phyloP scores from a whole-genome alignment of 2,113 vertebrate genomes.

The Rhinogobius similis region DNA sequence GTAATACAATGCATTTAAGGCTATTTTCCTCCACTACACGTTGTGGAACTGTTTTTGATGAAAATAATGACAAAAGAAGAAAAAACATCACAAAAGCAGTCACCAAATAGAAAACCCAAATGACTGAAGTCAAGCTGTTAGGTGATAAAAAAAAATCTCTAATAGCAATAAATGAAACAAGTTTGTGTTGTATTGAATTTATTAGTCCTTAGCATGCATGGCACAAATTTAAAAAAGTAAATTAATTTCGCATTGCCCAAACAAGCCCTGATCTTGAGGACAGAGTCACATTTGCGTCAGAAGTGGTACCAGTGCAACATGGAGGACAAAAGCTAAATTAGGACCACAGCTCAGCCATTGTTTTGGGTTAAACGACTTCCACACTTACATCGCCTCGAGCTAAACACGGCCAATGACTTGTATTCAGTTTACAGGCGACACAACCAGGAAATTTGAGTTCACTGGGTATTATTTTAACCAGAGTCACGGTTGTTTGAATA shows the following conservation, averaged over 20 bases:
- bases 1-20: slow-evolving; percentile 40
- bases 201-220: too few species aligned
- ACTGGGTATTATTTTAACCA: slow-evolving; percentile 1
- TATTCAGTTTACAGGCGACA: slow-evolving; percentile 60
- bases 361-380: slow-evolving; percentile 41
- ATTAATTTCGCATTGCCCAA: too few species aligned
- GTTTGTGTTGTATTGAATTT: too few species aligned
- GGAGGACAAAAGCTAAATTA: slow-evolving; percentile 33
- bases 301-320: slow-evolving; percentile 40
- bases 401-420: slow-evolving; percentile 57
- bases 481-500: slow-evolving; percentile 42
- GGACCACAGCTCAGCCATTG: slow-evolving; percentile 56
- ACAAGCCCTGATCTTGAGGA: neutral
- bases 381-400: slow-evolving; percentile 25
- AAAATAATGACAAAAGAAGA: neutral
- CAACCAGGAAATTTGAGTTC: slow-evolving; percentile 61
- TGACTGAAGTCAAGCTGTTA: too few species aligned
- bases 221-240: too few species aligned
- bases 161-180: too few species aligned
- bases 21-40: neutral
- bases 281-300: slow-evolving; percentile 53
- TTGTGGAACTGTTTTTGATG: neutral
- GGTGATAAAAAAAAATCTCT: too few species aligned
- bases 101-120: neutral
- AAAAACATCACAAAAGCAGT: neutral